Evolutionary conservation across 2,113 vertebrate species (phyloP).

Genomic region (Leptodactylus fuscus): DNA sequence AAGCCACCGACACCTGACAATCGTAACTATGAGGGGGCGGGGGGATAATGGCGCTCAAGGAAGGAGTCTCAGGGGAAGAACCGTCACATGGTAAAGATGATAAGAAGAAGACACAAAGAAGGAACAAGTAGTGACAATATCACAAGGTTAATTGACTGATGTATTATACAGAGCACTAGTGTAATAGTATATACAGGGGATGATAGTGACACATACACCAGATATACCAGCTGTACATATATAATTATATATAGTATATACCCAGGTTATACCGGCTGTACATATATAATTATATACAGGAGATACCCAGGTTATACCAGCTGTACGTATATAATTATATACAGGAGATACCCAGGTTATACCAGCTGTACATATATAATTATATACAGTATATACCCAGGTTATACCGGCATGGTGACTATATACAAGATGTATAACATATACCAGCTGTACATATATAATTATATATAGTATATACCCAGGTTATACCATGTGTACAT

Average conservation of each 20-base stretch:
- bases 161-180: not conserved
- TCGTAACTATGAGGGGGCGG: not conserved
- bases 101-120: not conserved
- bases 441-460: not conserved
- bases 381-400: not conserved
- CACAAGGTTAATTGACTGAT: not conserved
- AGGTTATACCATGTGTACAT: not conserved
- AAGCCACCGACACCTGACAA: not conserved
- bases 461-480: not conserved
- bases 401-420: not conserved
- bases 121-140: not conserved
- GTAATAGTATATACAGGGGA: not conserved
- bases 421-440: too few species aligned
- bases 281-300: not conserved
- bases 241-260: too few species aligned
- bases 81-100: not conserved
- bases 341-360: not conserved
- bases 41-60: not conserved
- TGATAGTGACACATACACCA: too few species aligned
- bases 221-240: too few species aligned
- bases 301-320: not conserved
- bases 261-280: too few species aligned
- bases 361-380: not conserved
- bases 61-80: not conserved
- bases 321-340: not conserved